phyloP scores from a whole-genome alignment of 2,888 invertebrate species.

The Urechis unicinctus region DNA sequence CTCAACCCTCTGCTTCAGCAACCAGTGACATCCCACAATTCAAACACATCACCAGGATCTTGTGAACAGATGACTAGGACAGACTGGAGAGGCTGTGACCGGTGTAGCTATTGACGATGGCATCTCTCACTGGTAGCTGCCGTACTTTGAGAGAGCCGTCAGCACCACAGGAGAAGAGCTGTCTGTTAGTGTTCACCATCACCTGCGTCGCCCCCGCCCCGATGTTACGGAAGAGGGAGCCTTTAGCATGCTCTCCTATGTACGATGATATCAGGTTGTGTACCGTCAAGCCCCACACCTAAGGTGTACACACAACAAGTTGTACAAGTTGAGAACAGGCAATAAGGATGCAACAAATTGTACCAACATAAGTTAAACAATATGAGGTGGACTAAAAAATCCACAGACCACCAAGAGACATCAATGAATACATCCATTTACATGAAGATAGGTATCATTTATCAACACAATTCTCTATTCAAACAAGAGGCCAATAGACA shows the following conservation, averaged over 20 bases:
- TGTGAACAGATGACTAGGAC: too few species aligned
- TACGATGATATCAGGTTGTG: conserved; percentile 82
- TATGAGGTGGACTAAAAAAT: neutral
- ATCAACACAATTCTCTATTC: too few species aligned
- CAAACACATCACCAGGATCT: too few species aligned
- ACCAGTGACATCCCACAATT: too few species aligned
- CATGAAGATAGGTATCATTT: too few species aligned
- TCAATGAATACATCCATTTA: neutral
- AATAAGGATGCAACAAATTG: too few species aligned
- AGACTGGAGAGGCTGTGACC: neutral
- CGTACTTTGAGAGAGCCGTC: conserved; percentile 95
- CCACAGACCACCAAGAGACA: neutral
- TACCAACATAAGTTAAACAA: neutral
- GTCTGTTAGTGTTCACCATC: conserved; percentile 78
- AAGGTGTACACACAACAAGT: conserved; percentile 26
- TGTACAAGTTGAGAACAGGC: too few species aligned
- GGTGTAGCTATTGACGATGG: neutral
- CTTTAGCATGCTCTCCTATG: conserved; percentile 82
- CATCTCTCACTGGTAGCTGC: neutral
- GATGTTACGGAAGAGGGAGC: conserved; percentile 94
- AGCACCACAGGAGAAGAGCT: conserved; percentile 95
- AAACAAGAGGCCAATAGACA: too few species aligned
- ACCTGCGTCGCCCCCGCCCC: conserved; percentile 81
- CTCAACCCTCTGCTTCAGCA: too few species aligned
- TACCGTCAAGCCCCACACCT: conserved; percentile 78